phyloP scores from a whole-genome alignment of 2,113 vertebrate genomes.

The Anarhynchus alexandrinus region DNA sequence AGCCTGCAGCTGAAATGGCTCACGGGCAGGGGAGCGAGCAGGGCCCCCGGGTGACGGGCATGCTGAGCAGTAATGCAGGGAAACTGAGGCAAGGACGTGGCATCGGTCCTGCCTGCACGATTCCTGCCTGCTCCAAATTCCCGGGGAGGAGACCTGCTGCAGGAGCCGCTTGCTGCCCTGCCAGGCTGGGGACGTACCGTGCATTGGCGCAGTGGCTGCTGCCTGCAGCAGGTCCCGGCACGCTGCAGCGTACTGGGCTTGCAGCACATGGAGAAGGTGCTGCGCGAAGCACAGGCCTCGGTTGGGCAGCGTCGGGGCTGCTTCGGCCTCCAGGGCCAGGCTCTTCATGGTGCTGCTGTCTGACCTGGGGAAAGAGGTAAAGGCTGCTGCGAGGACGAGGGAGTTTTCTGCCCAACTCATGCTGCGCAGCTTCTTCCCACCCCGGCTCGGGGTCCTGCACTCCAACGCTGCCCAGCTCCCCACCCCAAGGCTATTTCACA shows the following conservation, averaged over 20 bases:
- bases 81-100: background rate
- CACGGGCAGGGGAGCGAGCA: background rate
- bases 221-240: conserved; percentile 78
- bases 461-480: background rate
- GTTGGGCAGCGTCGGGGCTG: background rate
- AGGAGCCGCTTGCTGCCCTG: background rate
- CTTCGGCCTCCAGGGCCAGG: background rate
- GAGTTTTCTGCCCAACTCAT: background rate
- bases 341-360: conserved; percentile 22
- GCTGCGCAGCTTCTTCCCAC: accelerated
- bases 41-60: background rate
- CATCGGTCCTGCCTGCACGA: background rate
- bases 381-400: background rate
- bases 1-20: background rate
- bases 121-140: background rate
- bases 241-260: conserved; percentile 76
- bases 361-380: conserved; percentile 53
- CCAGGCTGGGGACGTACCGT: conserved; percentile 56
- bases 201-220: conserved; percentile 77
- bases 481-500: background rate
- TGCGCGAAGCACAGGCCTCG: conserved; percentile 51
- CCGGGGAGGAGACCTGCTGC: background rate
- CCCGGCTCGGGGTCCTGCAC: accelerated
- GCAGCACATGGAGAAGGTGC: conserved; percentile 73
- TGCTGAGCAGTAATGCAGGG: background rate